phyloP scores from a whole-genome alignment of 2,888 invertebrate species.

The Nipponacmea schrenckii region DNA sequence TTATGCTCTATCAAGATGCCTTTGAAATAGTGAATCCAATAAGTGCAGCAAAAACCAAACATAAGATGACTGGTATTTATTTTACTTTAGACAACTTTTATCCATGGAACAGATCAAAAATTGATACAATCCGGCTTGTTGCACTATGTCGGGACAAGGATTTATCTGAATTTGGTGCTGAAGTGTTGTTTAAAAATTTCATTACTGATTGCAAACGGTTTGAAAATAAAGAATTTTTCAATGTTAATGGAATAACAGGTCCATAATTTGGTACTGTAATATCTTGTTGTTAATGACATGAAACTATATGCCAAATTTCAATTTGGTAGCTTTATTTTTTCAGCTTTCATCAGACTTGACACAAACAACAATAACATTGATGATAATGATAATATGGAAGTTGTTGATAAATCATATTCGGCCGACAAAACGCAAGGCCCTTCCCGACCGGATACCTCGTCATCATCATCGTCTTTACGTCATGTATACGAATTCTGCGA shows the following conservation, averaged over 20 bases:
- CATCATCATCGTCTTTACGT: too few relatives aligned
- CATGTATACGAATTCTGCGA: too few relatives aligned
- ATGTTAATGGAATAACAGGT: neutral
- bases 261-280: neutral
- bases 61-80: neutral
- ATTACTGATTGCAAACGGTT: slow-evolving; percentile 6
- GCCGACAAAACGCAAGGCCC: too few relatives aligned
- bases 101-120: neutral
- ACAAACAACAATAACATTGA: too few relatives aligned
- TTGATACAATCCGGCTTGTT: slow-evolving; percentile 5
- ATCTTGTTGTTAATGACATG: too few relatives aligned
- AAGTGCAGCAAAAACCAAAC: neutral
- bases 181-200: slow-evolving; percentile 4
- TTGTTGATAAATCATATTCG: too few relatives aligned
- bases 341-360: too few relatives aligned
- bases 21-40: slow-evolving; percentile 6
- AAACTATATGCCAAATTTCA: too few relatives aligned
- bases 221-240: neutral
- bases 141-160: slow-evolving; percentile 5
- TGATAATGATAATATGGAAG: too few relatives aligned
- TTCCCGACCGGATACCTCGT: too few relatives aligned
- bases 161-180: slow-evolving; percentile 5
- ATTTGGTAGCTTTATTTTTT: too few relatives aligned
- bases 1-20: slow-evolving; percentile 1
- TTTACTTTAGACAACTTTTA: neutral